These are phyloP conservation scores for Aleadryas rufinucha DNA, from an alignment of 2,113 vertebrate genomes.

Conservation along the genomic window DNA sequence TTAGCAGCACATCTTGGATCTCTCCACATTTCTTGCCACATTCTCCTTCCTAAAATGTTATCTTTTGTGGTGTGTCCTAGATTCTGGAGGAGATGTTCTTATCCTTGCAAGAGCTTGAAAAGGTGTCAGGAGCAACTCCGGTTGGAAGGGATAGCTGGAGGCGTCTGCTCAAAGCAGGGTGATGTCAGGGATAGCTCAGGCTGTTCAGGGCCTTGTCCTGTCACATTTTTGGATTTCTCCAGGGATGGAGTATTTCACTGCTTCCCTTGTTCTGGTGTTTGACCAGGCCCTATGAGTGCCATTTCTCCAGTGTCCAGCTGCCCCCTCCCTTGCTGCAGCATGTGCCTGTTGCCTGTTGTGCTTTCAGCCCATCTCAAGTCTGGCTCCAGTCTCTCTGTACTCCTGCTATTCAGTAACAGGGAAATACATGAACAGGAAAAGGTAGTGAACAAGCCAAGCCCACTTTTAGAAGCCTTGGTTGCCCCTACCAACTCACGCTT, in stretches of 20 bases:
- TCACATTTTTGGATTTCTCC: neutral
- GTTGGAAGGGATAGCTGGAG: neutral
- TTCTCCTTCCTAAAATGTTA: neutral
- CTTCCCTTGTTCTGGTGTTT: neutral
- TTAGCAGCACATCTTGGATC: neutral
- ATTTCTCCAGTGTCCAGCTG: neutral
- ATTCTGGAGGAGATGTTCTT: neutral
- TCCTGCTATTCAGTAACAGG: neutral
- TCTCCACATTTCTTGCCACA: neutral
- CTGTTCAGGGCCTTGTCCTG: neutral
- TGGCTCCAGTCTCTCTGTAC: neutral
- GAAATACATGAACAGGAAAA: neutral
- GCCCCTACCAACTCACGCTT: neutral
- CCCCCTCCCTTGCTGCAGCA: neutral
- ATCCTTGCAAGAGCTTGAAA: neutral
- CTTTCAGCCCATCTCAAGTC: neutral
- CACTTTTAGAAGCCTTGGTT: neutral
- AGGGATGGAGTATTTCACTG: neutral
- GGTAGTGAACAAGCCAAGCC: neutral
- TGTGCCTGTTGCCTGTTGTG: neutral
- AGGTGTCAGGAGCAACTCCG: neutral
- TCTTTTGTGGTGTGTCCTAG: neutral
- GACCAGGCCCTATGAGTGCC: neutral
- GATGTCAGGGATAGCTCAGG: neutral
- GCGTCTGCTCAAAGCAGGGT: neutral